These are phyloP conservation scores for Microtus oregoni DNA, from an alignment of 2,113 vertebrate genomes.

Conservation along the genomic window DNA sequence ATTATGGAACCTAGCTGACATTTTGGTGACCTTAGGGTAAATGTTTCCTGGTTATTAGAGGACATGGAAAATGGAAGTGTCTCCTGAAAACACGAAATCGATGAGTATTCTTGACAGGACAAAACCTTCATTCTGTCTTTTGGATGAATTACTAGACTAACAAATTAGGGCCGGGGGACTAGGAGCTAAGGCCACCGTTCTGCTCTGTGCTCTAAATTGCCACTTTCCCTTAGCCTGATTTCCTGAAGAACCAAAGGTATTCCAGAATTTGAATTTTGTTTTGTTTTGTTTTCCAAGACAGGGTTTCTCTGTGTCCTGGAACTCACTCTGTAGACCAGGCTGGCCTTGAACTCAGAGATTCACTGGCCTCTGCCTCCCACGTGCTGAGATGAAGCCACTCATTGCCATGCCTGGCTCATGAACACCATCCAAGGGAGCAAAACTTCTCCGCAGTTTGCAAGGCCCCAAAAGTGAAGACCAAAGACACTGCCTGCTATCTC, in stretches of 20 bases:
- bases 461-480: constrained; percentile 55
- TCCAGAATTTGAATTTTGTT: constrained; percentile 75
- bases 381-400: too few relatives aligned
- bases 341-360: not conserved
- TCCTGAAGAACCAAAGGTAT: constrained; percentile 80
- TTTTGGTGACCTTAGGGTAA: not conserved
- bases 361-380: not conserved
- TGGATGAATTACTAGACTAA: not conserved
- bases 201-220: constrained; percentile 19
- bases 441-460: constrained; percentile 73
- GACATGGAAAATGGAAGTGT: not conserved
- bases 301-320: not conserved
- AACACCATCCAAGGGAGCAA: constrained; percentile 63
- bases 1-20: not conserved
- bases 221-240: constrained; percentile 58
- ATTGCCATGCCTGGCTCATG: not conserved
- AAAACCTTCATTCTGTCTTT: not conserved
- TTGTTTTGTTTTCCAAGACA: not conserved
- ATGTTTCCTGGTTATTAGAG: not conserved
- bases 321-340: not conserved
- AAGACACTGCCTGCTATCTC: not conserved
- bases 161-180: not conserved
- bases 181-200: not conserved
- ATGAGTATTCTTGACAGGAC: not conserved
- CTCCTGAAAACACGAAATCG: not conserved